These are phyloP conservation scores for Hippocampus kuda DNA, from an alignment of 2,797 vertebrate species.

Conservation along the genomic window DNA sequence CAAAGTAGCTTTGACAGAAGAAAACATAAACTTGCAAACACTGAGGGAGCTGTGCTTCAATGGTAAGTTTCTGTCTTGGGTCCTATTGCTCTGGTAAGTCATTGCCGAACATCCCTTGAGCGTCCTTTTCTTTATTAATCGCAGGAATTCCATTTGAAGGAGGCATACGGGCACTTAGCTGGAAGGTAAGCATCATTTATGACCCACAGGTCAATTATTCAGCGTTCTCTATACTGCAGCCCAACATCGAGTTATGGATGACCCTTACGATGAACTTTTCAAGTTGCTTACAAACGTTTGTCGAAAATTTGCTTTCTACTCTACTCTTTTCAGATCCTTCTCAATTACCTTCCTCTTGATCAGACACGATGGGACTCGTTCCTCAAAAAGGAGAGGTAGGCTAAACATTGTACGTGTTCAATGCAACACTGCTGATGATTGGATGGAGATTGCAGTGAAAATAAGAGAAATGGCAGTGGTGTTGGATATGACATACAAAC, in stretches of 20 bases:
- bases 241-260: no score
- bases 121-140: not conserved
- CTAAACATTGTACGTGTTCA: not conserved
- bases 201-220: not conserved
- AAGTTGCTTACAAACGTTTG: no score
- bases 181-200: slow-evolving; percentile 77
- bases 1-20: slow-evolving; percentile 76
- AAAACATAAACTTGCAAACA: slow-evolving; percentile 73
- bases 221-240: not conserved
- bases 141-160: slow-evolving; percentile 93
- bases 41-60: slow-evolving; percentile 86
- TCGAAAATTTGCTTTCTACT: no score
- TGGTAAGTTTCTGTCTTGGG: slow-evolving; percentile 60
- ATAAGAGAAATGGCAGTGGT: not conserved
- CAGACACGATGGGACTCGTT: slow-evolving; percentile 81
- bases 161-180: slow-evolving; percentile 89
- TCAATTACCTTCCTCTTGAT: slow-evolving; percentile 91
- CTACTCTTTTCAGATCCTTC: slow-evolving; percentile 72
- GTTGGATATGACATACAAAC: not conserved
- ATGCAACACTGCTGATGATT: not conserved
- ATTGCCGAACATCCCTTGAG: not conserved
- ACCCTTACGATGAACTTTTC: no score
- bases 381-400: slow-evolving; percentile 89
- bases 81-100: not conserved
- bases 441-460: not conserved